Percentiles rank a stretch among this genome's conserved stretches.
Evolutionary conservation across 2,113 vertebrate genomes (phyloP).

Genomic region (Amblyornis subalaris): DNA sequence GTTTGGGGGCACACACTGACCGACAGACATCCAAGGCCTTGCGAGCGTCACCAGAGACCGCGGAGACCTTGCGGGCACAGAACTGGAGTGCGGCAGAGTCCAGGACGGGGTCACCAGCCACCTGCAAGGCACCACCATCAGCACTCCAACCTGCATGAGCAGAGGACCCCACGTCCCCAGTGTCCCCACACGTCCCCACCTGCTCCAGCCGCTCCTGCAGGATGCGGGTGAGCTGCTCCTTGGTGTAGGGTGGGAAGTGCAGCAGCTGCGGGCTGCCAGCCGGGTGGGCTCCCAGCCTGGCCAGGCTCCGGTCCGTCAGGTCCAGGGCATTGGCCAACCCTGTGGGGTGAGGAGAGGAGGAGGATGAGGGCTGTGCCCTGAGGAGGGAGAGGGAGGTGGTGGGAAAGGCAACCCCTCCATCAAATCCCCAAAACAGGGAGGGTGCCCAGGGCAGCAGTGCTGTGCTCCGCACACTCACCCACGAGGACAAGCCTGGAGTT

Average conservation of each 20-base stretch:
- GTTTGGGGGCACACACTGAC: slow-evolving; percentile 64
- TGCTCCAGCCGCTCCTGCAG: slow-evolving; percentile 83
- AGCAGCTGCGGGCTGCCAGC: slow-evolving; percentile 79
- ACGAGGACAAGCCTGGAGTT: slow-evolving; percentile 85
- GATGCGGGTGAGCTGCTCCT: slow-evolving; percentile 83
- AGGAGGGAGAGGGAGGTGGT: not conserved
- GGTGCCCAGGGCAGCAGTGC: not conserved
- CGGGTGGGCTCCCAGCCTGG: slow-evolving; percentile 75
- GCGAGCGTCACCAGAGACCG: slow-evolving; percentile 89
- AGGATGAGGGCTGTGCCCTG: not conserved
- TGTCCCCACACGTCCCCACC: slow-evolving; percentile 55
- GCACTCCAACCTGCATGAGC: rapidly evolving
- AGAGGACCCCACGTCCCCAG: rapidly evolving
- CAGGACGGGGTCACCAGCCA: slow-evolving; percentile 75
- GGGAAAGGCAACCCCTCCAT: not conserved
- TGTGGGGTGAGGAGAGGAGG: not conserved
- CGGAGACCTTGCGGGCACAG: slow-evolving; percentile 92
- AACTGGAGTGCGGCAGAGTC: slow-evolving; percentile 88
- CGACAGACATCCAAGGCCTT: slow-evolving; percentile 94
- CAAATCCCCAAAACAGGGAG: rapidly evolving
- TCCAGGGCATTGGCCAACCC: slow-evolving; percentile 93
- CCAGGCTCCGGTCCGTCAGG: slow-evolving; percentile 88
- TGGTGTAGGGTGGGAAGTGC: slow-evolving; percentile 88
- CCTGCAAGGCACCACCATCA: slow-evolving; percentile 54
- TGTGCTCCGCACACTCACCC: slow-evolving; percentile 67